Evolutionary conservation across 2,797 vertebrate genomes (phyloP), one percentile per base, ranked within the genome.

Genomic region (Peromyscus attwateri): DNA sequence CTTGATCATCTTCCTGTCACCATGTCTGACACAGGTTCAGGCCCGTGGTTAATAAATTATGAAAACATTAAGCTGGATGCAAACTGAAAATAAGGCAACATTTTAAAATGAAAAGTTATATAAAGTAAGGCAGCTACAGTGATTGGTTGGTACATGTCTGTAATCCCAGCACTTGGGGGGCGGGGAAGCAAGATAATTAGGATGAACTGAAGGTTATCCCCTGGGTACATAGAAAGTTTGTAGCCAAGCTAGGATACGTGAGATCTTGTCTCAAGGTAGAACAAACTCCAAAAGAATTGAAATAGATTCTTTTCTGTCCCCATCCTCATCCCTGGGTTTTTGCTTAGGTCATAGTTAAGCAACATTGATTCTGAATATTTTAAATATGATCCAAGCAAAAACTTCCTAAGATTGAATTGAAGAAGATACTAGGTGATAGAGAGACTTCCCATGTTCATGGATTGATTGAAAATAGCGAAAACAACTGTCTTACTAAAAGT

Each of bases 341-440:
- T 43, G 3, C 10, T 62, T 49, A 25, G 11, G 3, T 73, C 25
- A 13, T 37, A 94, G 40, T 94, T 84, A 52, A 87, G 37, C 71
- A 92, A 76, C 79, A 87, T 91, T 57, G 83, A 19, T 85, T 92
- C 49, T 73, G 46, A 34, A 66, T 31, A 43, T 84, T 84, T 85
- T 85, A 68, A 68, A 85, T 68, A n/a, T 85, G 10, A 68, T 64
- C 43, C 43, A 85, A 66, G 62, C 11, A 17, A 29, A 71, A 71
- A 55, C 34, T 55, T 71, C 25, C 31, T 37, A 27, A 71, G 23
- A 29, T 71, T 55, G 55, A 27, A 71, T 71, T 55, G 68, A 57
- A 87, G 64, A 52, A 55, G 14, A 87, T 14, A 40, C 8, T 29
- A 71, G 23, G 71, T 40, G 34, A 55, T 11, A 37, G 49, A 64